Base-by-base conservation (phyloP, 2,888 invertebrate genomes). In the Melinaea menophilus region DNA sequence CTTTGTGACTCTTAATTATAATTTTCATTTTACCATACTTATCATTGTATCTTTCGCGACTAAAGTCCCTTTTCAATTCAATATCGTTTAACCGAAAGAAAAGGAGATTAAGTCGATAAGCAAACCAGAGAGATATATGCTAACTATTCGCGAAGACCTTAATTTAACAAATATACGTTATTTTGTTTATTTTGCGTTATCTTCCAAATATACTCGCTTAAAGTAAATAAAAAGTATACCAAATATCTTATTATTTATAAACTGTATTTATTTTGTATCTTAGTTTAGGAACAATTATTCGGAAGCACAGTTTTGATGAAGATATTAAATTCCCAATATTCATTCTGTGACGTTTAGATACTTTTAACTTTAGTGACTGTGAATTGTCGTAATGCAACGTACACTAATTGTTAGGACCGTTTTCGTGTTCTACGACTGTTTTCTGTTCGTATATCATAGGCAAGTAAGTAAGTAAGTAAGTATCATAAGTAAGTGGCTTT, bases 331-430 rank as follows among this genome's bases (percentile, higher is more conserved):
- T 48, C 58, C 33, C 35, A 58, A 60, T 58, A 69, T 75, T 77
- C 70, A 70, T 72, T 73, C 72, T 71, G 77, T 78, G 76, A 75
- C 79, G 78, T 81, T 81, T 82, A 79, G 79, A 48, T 22, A 47
- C 55, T 79, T 76, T 72, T 74, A 72, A 73, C 74, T 72, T 76
- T 72, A 73, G 74, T 69, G 63, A 61, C 62, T 63, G 64, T 74
- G 74, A 78, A 82, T 76, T 74, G 84, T 83, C 82, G 82, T 79
- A 83, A 82, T 72, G 73, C 74, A 71, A 75, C 76, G 76, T 75
- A 78, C 79, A 75, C 81, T 85, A 83, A 85, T 85, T 85, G 84
- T 81, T 81, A 79, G 77, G 71, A 61, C 70, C 62, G 58, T 64
- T 65, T 71, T 65, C 61, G 55, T 62, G 63, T 67, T 69, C 66